Base-by-base conservation (phyloP, 2,888 invertebrate species). In the Catonia carolina region DNA sequence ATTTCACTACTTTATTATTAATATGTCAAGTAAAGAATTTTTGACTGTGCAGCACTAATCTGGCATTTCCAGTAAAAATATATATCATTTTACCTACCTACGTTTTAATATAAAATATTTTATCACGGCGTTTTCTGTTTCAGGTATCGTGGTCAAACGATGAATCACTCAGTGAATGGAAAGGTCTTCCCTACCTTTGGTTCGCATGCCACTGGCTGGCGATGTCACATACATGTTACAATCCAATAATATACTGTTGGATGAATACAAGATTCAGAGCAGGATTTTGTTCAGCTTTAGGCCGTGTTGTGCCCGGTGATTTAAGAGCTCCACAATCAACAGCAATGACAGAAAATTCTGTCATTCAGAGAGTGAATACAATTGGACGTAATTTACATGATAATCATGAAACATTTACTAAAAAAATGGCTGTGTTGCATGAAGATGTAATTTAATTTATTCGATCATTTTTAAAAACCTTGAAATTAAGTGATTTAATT, bases 211-310 rank as follows among this genome's bases (percentile, higher is more conserved):
- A 91, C 73, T 89, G 88, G 84, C 76, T 91, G 62, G 86, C 90
- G 51, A 90, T 90, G 89, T 89, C 89, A 0, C 90, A 90, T 70
- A 84, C 87, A 61, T 89, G 89, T 73, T 90, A 89, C 77, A 91
- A 91, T 71, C 90, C 90, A 31, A 81, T 91, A 65, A 91, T 91
- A 67, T 90, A 90, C 72, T 85, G 89, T 73, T 88, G 86, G 75
- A 89, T 91, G 89, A 92, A 91, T 72, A 81, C 82, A 10, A 79
- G 55, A 51, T 59, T 59, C 35, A 36, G 59, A n/a, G 49, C 55
- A 23, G 55, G 55, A 4, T 55, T 55, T 41, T 31, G 52, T 15
- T 20, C 59, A 0, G 56, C 49, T 6, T 53, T 59, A 17, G 45
- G 45, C n/a, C 12, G 45, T 10, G 45, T 45, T 2, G 45, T 45